phyloP scores from a whole-genome alignment of 2,888 invertebrate species.

The Chaetoderma sp. region DNA sequence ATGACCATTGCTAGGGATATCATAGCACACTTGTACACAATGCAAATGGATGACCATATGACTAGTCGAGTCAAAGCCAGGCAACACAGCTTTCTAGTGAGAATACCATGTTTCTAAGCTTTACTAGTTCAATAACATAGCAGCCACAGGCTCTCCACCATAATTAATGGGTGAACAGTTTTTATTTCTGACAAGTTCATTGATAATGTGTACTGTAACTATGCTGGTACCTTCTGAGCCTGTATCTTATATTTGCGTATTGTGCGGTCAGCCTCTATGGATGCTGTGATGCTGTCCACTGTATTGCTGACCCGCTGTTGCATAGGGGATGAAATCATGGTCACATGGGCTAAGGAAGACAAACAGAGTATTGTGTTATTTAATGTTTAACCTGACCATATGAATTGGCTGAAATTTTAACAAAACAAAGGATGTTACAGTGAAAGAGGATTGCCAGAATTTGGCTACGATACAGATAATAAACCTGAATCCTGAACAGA shows the following conservation, averaged over 20 bases:
- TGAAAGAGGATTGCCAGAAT: too few species aligned
- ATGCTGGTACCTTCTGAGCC: slow-evolving; percentile 60
- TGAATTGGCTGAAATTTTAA: background rate
- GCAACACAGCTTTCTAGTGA: too few species aligned
- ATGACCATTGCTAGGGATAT: too few species aligned
- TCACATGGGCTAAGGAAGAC: background rate
- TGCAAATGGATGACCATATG: too few species aligned
- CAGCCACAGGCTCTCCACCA: background rate
- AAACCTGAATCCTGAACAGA: too few species aligned
- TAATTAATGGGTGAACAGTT: too few species aligned
- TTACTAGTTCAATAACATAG: background rate
- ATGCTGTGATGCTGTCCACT: slow-evolving; percentile 49
- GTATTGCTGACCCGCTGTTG: slow-evolving; percentile 45
- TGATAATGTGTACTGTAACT: too few species aligned
- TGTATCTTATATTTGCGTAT: slow-evolving; percentile 62
- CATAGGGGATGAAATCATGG: slow-evolving; percentile 7
- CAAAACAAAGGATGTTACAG: too few species aligned
- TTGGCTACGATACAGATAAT: too few species aligned
- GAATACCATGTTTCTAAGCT: background rate
- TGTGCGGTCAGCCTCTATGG: slow-evolving; percentile 58
- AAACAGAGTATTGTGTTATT: background rate
- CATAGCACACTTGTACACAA: too few species aligned
- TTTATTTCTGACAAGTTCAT: too few species aligned
- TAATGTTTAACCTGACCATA: background rate
- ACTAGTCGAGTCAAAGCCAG: too few species aligned